Percentiles rank a stretch among this genome's conserved stretches.
Evolutionary conservation across 2,113 vertebrate species (phyloP).

Genomic region (Rana temporaria): DNA sequence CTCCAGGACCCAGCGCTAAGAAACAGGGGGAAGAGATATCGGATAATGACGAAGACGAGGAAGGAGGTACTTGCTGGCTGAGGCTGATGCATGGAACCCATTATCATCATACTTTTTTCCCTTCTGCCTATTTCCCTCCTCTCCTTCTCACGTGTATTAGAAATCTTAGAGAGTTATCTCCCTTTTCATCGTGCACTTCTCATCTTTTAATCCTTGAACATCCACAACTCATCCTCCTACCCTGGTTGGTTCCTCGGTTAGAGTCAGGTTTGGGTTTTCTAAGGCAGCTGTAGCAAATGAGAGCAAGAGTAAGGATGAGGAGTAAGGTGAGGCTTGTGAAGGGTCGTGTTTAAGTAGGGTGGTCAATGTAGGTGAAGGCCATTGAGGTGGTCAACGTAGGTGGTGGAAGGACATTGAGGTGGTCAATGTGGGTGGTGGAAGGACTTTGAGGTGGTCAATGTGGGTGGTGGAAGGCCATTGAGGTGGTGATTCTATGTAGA

Average conservation of each 20-base stretch:
- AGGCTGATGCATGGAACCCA: conserved; percentile 86
- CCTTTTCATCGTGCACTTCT: neutral
- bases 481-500: too few relatives aligned
- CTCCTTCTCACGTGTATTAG: conserved; percentile 17
- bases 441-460: too few relatives aligned
- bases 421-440: too few relatives aligned
- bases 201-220: conserved; percentile 6
- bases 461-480: too few relatives aligned
- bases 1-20: conserved; percentile 94
- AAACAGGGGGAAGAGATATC: conserved; percentile 99
- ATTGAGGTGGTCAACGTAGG: too few relatives aligned
- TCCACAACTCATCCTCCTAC: conserved; percentile 1
- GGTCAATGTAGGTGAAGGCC: too few relatives aligned
- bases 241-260: neutral
- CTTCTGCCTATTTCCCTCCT: conserved; percentile 2
- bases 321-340: too few relatives aligned
- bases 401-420: too few relatives aligned
- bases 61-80: conserved; percentile 98
- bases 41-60: conserved; percentile 99
- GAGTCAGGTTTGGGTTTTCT: neutral
- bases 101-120: conserved; percentile 61
- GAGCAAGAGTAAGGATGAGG: too few relatives aligned
- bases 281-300: too few relatives aligned
- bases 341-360: too few relatives aligned
- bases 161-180: conserved; percentile 13